Base-by-base conservation (phyloP, 2,888 invertebrate genomes). In the Ditula angustiorana region DNA sequence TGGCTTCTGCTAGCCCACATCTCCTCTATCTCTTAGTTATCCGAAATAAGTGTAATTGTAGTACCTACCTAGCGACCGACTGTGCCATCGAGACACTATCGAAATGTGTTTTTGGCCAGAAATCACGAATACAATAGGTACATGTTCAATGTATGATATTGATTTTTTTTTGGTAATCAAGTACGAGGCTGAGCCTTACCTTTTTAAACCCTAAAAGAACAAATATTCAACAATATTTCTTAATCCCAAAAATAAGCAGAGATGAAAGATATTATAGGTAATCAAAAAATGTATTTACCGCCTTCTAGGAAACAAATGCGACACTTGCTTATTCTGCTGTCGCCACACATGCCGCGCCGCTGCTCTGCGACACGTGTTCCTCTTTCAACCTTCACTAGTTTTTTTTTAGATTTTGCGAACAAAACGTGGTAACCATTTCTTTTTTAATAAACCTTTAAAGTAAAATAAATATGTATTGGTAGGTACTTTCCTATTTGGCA, bases 241-340 rank as follows among this genome's bases (percentile, higher is more conserved):
- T n/a, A n/a, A n/a, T 88, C 89, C 85, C 77, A 78, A 83, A 85
- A 86, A 86, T 82, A 85, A 81, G 81, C 80, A 74, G 69, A 37
- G 67, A 68, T 61, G 46, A 56, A 28, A 61, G 67, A 69, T 67
- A 66, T 71, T 70, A 71, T 71, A 68, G 60, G 68, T 71, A 74
- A 66, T 68, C 71, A 13, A 69, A 72, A 83, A 85, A 85, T 85
- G 78, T 77, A 83, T 85, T 80, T 79, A 74, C 78, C 78, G 77
- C 76, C 74, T 91, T 92, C 91, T 84, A 71, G 81, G 90, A 91
- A 91, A 75, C 71, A 71, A 81, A 81, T 73, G 78, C 78, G 81
- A 83, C 91, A 91, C 91, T 91, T 89, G 89, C 85, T 84, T 90
- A 90, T 90, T 90, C 90, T 88, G 79, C 81, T 82, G 82, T 79